phyloP scores from a whole-genome alignment of 1,140 invertebrate species.

The Achatina immaculata region DNA sequence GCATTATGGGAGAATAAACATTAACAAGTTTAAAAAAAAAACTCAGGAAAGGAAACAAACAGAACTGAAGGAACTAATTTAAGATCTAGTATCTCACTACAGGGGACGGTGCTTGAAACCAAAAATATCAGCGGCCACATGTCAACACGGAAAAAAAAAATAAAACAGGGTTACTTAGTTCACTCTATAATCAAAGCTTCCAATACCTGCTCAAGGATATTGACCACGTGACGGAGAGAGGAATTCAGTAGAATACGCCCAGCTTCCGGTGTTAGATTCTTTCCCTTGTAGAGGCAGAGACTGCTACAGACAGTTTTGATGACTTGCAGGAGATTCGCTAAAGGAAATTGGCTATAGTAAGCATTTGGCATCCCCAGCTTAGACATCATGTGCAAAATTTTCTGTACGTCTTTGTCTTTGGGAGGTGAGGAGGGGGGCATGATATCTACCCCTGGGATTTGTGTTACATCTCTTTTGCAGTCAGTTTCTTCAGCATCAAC shows the following conservation, averaged over 20 bases:
- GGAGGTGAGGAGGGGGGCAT: background rate
- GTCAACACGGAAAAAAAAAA: background rate
- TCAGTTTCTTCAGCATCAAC: background rate
- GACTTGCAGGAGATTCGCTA: background rate
- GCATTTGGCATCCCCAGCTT: background rate
- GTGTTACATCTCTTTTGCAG: too few species aligned
- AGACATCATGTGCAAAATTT: background rate
- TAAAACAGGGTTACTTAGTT: background rate
- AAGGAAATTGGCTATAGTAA: background rate
- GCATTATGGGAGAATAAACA: too few species aligned
- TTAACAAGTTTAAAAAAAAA: background rate
- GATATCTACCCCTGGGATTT: background rate
- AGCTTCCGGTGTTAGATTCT: slow-evolving; percentile 19
- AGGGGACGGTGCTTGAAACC: background rate
- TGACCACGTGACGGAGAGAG: background rate
- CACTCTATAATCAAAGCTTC: background rate
- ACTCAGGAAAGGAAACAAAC: background rate
- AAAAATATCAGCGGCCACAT: background rate
- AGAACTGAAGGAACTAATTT: background rate
- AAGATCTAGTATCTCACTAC: background rate
- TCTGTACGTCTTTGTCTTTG: background rate
- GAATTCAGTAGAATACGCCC: slow-evolving; percentile 1
- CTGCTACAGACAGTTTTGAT: background rate
- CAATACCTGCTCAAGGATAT: slow-evolving; percentile 16
- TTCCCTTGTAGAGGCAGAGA: background rate